These are phyloP conservation scores for Cancer borealis DNA, from an alignment of 2,888 invertebrate species.

Conservation along the genomic window DNA sequence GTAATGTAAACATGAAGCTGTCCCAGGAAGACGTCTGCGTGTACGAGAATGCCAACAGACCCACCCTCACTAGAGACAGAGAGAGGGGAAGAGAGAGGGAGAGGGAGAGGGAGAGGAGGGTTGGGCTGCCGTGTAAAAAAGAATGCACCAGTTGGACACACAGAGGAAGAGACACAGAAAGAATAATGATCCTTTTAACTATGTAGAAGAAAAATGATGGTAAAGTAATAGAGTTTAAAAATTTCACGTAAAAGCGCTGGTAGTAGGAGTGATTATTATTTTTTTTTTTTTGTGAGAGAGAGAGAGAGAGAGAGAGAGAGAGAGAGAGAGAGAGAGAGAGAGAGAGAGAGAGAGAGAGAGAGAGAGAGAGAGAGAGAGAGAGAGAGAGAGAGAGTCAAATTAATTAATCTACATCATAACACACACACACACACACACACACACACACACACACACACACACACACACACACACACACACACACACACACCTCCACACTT, in stretches of 20 bases:
- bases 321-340: constrained; percentile 20
- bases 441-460: constrained; percentile 37
- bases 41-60: not conserved
- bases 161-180: not conserved
- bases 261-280: no score
- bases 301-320: constrained; percentile 20
- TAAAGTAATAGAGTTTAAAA: no score
- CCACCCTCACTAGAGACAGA: not conserved
- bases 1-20: constrained; percentile 37
- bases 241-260: no score
- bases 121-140: not conserved
- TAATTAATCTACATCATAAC: not conserved
- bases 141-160: not conserved
- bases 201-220: no score
- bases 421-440: not conserved
- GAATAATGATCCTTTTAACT: not conserved
- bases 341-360: constrained; percentile 20
- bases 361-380: constrained; percentile 9
- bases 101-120: constrained; percentile 20
- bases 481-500: not conserved
- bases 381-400: not conserved
- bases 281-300: not conserved
- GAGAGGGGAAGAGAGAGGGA: constrained; percentile 20
- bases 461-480: constrained; percentile 10
- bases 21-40: constrained; percentile 6